phyloP scores from a whole-genome alignment of 2,113 vertebrate genomes.

The Neomonachus schauinslandi region DNA sequence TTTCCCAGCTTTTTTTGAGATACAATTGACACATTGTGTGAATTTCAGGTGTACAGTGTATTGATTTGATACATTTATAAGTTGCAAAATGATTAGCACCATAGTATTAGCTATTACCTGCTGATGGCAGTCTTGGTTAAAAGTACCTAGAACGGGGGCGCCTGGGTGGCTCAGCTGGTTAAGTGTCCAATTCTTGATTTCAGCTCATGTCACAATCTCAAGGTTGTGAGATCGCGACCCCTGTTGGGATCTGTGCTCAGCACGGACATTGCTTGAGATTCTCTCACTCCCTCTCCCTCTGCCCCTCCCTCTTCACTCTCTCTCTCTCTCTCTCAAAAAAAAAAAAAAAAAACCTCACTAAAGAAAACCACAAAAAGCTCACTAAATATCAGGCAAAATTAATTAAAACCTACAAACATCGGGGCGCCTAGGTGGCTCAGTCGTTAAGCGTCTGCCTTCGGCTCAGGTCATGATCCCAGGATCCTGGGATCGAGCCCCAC shows the following conservation, averaged over 20 bases:
- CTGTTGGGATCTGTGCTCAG: neutral
- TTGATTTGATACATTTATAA: neutral
- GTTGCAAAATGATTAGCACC: neutral
- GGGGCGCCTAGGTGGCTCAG: too few species aligned
- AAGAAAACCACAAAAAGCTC: neutral
- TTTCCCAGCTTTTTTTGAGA: neutral
- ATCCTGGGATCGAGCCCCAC: too few species aligned
- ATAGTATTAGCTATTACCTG: neutral
- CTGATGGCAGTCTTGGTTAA: neutral
- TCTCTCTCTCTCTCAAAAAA: neutral
- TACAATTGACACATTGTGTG: neutral
- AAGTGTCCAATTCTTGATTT: too few species aligned
- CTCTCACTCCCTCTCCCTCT: neutral
- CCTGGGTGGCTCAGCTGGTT: neutral
- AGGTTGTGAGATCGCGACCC: neutral
- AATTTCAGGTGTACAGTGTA: neutral
- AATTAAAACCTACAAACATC: neutral
- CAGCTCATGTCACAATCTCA: neutral
- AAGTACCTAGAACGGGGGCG: neutral
- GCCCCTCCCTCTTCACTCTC: neutral
- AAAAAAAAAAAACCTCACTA: neutral
- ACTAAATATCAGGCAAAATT: neutral
- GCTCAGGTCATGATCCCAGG: too few species aligned
- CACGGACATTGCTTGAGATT: neutral
- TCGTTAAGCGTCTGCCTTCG: too few species aligned